Conservation (phyloP, 2,888 invertebrate species). For the Lobophora halterata region DNA sequence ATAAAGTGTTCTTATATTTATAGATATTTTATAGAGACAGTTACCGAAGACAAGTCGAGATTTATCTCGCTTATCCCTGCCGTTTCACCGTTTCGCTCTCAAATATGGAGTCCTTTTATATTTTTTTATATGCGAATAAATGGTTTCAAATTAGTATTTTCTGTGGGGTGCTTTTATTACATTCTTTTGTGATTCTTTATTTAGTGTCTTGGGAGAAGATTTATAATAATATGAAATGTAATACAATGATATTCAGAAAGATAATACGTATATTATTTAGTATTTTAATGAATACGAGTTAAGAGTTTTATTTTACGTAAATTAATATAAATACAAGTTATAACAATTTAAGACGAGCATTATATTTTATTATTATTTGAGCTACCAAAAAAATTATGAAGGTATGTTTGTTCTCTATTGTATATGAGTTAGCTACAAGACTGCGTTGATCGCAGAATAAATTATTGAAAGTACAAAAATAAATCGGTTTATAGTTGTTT, state of each 20-base stretch:
- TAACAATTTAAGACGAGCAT: too few relatives aligned
- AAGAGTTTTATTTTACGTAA: too few relatives aligned
- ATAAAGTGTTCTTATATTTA: constrained; percentile 50
- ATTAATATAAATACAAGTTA: too few relatives aligned
- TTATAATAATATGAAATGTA: constrained; percentile 3
- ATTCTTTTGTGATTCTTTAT: constrained; percentile 42
- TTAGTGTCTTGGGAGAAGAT: constrained; percentile 14
- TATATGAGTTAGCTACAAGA: constrained; percentile 50
- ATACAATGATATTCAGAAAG: background rate
- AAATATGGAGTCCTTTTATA: constrained; percentile 53
- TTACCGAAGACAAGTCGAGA: constrained; percentile 56
- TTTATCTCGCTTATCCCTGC: constrained; percentile 56
- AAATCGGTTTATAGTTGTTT: constrained; percentile 62
- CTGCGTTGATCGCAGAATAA: constrained; percentile 62
- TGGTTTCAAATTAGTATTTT: constrained; percentile 65
- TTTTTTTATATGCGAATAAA: constrained; percentile 60
- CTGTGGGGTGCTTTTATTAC: constrained; percentile 56
- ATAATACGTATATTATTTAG: too few relatives aligned
- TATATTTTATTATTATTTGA: too few relatives aligned
- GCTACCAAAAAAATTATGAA: too few relatives aligned
- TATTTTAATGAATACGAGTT: too few relatives aligned
- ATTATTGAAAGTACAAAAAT: constrained; percentile 68
- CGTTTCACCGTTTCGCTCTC: constrained; percentile 47
- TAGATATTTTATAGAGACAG: constrained; percentile 46
- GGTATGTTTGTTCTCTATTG: too few relatives aligned